phyloP scores from a whole-genome alignment of 2,113 vertebrate species.

The Gasterosteus nipponicus region DNA sequence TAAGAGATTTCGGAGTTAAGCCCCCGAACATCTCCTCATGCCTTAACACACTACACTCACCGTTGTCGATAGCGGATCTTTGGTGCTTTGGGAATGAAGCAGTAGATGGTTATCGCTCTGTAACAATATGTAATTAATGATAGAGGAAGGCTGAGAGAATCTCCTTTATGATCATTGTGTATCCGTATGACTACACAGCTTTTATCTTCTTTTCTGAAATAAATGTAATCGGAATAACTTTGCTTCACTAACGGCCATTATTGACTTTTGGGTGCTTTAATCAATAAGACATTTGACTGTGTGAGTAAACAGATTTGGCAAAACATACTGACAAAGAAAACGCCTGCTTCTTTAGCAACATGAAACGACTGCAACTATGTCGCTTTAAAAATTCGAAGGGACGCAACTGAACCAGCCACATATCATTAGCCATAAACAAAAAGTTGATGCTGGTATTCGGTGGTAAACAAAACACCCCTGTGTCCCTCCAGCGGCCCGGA shows the following conservation, averaged over 20 bases:
- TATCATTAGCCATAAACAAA: neutral
- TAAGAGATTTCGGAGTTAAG: slow-evolving; percentile 14
- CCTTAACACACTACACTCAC: neutral
- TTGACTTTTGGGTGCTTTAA: neutral
- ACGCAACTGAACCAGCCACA: too few species aligned
- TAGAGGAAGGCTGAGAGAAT: neutral
- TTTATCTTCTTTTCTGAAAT: neutral
- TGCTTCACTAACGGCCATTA: neutral
- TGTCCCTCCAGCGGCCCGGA: neutral
- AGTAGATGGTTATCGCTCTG: neutral
- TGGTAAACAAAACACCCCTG: neutral
- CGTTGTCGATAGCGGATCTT: neutral
- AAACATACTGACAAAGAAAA: neutral
- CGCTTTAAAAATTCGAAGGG: neutral
- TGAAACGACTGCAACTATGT: neutral
- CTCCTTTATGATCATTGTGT: neutral
- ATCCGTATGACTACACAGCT: neutral
- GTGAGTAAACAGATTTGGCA: neutral
- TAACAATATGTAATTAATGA: neutral
- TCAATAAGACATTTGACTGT: neutral
- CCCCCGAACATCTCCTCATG: neutral
- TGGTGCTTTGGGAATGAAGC: neutral
- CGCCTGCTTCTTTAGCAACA: neutral
- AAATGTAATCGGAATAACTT: neutral
- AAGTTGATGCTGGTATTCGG: neutral